Evolutionary conservation across 1,140 invertebrate genomes (phyloP).

Genomic region (Drosophila lowei): DNA sequence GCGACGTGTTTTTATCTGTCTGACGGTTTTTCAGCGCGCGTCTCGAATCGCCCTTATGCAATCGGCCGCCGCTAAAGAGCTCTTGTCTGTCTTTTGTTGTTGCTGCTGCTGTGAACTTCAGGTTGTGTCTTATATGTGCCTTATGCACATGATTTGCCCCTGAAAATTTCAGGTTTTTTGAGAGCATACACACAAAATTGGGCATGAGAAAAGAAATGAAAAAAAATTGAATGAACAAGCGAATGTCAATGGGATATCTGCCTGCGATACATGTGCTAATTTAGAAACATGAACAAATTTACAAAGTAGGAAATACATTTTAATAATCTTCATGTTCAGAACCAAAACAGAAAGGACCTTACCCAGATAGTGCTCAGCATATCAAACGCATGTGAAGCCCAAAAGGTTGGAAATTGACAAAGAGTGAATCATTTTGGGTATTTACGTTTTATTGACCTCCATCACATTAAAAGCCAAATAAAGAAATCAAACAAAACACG

Average conservation of each 20-base stretch:
- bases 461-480: slow-evolving; percentile 61
- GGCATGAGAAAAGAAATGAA: slow-evolving; percentile 33
- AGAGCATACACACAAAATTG: slow-evolving; percentile 38
- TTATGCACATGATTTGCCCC: slow-evolving; percentile 70
- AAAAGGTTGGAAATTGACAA: slow-evolving; percentile 18
- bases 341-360: no score
- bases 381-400: no score
- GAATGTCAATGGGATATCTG: slow-evolving; percentile 14
- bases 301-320: background rate
- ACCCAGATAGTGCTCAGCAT: no score
- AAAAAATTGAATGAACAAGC: slow-evolving; percentile 11
- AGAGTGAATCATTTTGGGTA: slow-evolving; percentile 68
- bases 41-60: slow-evolving; percentile 66
- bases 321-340: no score
- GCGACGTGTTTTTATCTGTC: slow-evolving; percentile 63
- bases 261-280: background rate
- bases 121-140: slow-evolving; percentile 52
- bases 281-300: background rate
- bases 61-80: slow-evolving; percentile 43
- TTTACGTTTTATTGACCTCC: slow-evolving; percentile 77
- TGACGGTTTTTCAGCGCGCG: slow-evolving; percentile 44
- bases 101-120: slow-evolving; percentile 51
- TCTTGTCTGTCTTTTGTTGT: slow-evolving; percentile 54
- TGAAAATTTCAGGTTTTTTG: slow-evolving; percentile 80
- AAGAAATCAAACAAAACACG: slow-evolving; percentile 64